Percentiles rank a stretch among this genome's conserved stretches.
Evolutionary conservation across 2,113 vertebrate species (phyloP).

Genomic region (Oncorhynchus kisutch): DNA sequence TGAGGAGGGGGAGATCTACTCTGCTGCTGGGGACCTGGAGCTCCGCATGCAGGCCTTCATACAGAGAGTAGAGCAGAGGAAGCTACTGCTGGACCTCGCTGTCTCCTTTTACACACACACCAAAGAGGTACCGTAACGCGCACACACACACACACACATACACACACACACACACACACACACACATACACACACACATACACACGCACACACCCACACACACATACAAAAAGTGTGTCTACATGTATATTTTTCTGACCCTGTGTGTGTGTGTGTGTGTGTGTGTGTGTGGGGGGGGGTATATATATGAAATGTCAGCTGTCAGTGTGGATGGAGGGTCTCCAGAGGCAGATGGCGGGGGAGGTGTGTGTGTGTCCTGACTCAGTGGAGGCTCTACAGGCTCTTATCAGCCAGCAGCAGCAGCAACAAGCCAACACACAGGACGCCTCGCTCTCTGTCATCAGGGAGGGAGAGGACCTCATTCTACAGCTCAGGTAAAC

Average conservation of each 20-base stretch:
- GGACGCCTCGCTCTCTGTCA: constrained; percentile 71
- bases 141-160: neutral
- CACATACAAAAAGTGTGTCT: neutral
- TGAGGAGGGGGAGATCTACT: constrained; percentile 70
- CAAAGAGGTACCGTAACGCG: constrained; percentile 56
- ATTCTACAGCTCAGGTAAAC: constrained; percentile 71
- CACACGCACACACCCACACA: neutral
- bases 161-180: constrained; percentile 57
- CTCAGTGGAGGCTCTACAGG: constrained; percentile 64
- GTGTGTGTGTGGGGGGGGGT: neutral
- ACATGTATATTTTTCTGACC: neutral
- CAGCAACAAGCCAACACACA: constrained; percentile 71
- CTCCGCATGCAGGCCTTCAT: constrained; percentile 71
- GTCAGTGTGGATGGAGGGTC: constrained; percentile 69
- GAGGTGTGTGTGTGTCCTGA: constrained; percentile 53
- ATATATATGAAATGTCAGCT: constrained; percentile 42
- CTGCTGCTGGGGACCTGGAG: constrained; percentile 67
- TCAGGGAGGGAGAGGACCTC: constrained; percentile 72
- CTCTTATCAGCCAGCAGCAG: constrained; percentile 66
- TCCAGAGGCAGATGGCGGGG: constrained; percentile 66
- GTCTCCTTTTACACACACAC: constrained; percentile 73
- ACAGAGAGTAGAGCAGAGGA: constrained; percentile 68
- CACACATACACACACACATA: neutral
- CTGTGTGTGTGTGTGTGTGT: constrained; percentile 1
- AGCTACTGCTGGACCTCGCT: constrained; percentile 67